Percentiles rank a stretch among this genome's conserved stretches.
Evolutionary conservation across 2,797 vertebrate genomes (phyloP).

Genomic region (Podargus strigoides): DNA sequence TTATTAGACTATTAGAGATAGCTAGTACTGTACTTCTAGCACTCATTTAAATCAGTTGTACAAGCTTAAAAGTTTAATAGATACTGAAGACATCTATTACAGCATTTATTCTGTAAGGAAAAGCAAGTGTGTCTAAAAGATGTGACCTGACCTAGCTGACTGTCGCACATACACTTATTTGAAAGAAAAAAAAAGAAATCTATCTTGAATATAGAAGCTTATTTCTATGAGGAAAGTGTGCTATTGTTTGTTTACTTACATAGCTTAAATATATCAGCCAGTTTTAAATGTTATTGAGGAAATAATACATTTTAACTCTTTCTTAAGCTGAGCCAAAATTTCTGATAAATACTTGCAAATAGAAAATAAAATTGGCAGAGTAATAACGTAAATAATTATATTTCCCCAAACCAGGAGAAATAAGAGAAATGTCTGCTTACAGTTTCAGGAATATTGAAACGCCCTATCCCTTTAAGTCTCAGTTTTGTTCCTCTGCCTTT

Average conservation of each 20-base stretch:
- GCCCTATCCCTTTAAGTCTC: rapidly evolving
- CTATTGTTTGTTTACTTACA: background rate
- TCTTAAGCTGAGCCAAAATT: background rate
- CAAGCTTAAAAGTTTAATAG: background rate
- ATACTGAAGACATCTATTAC: background rate
- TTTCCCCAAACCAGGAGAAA: background rate
- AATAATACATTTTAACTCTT: background rate
- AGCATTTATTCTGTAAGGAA: background rate
- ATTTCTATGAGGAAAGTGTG: background rate
- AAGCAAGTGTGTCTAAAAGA: background rate
- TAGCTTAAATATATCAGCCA: background rate
- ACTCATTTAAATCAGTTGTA: background rate
- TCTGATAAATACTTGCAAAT: background rate
- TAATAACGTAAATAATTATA: background rate
- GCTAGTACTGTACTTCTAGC: background rate
- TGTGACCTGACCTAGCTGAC: background rate
- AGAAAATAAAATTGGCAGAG: background rate
- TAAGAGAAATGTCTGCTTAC: background rate
- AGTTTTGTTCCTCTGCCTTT: background rate
- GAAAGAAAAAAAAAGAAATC: background rate
- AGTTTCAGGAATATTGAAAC: background rate
- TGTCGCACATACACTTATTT: rapidly evolving
- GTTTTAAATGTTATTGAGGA: background rate
- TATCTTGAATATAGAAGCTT: background rate
- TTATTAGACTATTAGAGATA: background rate